Evolutionary conservation across 1,140 invertebrate genomes (phyloP), one percentile per base, ranked within the genome.

Genomic region (Tetramorium alpestre): DNA sequence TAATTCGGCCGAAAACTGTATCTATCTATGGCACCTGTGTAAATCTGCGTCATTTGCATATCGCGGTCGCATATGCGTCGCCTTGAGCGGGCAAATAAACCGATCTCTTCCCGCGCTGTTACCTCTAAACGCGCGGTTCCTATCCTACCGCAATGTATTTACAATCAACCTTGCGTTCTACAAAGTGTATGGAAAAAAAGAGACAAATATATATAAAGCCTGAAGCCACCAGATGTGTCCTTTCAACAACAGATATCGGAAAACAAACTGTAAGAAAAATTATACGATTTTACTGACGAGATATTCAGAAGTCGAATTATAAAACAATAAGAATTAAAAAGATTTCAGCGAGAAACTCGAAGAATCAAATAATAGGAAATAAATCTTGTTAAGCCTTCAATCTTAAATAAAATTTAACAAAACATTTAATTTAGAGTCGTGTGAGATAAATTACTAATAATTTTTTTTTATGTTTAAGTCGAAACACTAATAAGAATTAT

Each of bases 41-140:
- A 87, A 91, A 91, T 86, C 60, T 33, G 10, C 41, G 22, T 62
- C 38, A 89, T 89, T 85, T 89, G 70, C 86, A 67, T 87, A 87
- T 85, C 69, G 64, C 28, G 38, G 11, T 28, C 69, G 64, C 76
- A 72, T 77, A 70, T 88, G 81, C 49, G 67, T 47, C 62, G 70
- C 70, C 67, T 70, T 44, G 7, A 64, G 3, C 10, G 38, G 58
- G 16, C 60, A 28, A 58, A 86, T 82, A 81, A 84, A 58, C 49
- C 58, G 69, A 85, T 78, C 72, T 85, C 72, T 67, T 38, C 49
- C n/a, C 49, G 25, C 60, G 38, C 41, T 49, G 75, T 86, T 86
- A 86, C 56, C 49, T 47, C 11, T 65, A 54, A 38, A 38, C 38
- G 22, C 49, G 16, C 18, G 51, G 49, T 87, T 72, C 56, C 85